Evolutionary conservation across 53 echinoderm and acorn worm genomes (phyloP), one percentile per base, ranked within the genome.

Genomic region (Hippasteria phrygiana): DNA sequence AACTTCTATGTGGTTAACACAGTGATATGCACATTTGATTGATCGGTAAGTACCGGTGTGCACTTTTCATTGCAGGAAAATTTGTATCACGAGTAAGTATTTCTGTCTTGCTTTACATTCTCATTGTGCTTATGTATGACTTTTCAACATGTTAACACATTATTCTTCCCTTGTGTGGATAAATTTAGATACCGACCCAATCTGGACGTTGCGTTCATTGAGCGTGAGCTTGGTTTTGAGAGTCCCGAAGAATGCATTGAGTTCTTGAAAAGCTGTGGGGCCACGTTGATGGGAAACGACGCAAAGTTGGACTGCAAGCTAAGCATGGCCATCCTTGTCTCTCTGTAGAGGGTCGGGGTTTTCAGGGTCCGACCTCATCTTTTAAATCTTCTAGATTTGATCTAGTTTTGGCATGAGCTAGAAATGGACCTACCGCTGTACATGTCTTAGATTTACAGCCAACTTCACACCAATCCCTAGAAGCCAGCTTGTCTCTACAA

Each of bases 281-380:
- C 78, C 6, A 91, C 91, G 41, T 65, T 97, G 71, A 93, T 88
- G 20, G 91, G 66, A 20, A 93, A 95, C 70, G 74, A 87, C 73
- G 65, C 89, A 71, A 93, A 93, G 83, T 80, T 97, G 74, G 93
- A 97, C 93, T 97, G 98, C 86, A 95, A 95, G 89, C 64, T 86
- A 27, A 97, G 98, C 91, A 86, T 83, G 74, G 83, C 67, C 34
- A 34, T 85, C 55, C 16, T 83, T 28, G 18, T 47, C 46, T 73
- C 29, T 59, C 46, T 84, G 0, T 76, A 91, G 59, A n/a, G 7
- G 0, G 46, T 5, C 40, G 9, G 62, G 85, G 64, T 24, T 8
- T 24, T 26, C 59, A 18, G 59, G 26, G 26, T 59, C 26, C 59
- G 26, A 59, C 59, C 51, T 26, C 26, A 9, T 26, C 59, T 0